phyloP scores from a whole-genome alignment of 1,140 invertebrate species.

The Drosophila asahinai region DNA sequence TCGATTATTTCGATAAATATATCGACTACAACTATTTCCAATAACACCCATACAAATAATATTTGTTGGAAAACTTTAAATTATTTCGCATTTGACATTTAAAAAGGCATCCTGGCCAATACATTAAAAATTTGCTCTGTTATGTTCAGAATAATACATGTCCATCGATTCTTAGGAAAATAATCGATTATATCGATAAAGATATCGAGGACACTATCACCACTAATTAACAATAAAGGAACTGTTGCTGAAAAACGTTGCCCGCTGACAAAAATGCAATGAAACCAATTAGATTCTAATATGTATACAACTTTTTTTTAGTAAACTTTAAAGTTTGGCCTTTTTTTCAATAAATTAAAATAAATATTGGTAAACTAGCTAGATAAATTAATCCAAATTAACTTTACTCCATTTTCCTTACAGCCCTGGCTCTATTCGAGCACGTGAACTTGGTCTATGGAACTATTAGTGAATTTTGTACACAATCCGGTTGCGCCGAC shows the following conservation, averaged over 20 bases:
- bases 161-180: not conserved
- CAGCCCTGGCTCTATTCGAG: constrained; percentile 95
- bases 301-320: not conserved
- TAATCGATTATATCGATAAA: not conserved
- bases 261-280: no score
- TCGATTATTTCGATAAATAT: not conserved
- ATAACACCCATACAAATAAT: not conserved
- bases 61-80: not conserved
- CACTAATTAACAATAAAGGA: not conserved
- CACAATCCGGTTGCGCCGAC: constrained; percentile 95
- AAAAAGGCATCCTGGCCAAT: not conserved
- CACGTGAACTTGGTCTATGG: constrained; percentile 99
- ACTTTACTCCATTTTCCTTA: no score
- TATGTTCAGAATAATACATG: not conserved
- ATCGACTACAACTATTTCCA: not conserved
- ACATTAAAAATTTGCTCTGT: not conserved
- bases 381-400: no score
- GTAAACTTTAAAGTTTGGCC: no score
- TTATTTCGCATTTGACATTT: not conserved
- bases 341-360: not conserved
- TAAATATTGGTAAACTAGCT: no score
- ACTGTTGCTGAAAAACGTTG: not conserved
- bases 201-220: not conserved
- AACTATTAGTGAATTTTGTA: constrained; percentile 99
- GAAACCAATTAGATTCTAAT: no score